Percentiles rank a stretch among this genome's conserved stretches.
phyloP scores from a whole-genome alignment of 2,888 invertebrate genomes.

The Spicauda simplicius region DNA sequence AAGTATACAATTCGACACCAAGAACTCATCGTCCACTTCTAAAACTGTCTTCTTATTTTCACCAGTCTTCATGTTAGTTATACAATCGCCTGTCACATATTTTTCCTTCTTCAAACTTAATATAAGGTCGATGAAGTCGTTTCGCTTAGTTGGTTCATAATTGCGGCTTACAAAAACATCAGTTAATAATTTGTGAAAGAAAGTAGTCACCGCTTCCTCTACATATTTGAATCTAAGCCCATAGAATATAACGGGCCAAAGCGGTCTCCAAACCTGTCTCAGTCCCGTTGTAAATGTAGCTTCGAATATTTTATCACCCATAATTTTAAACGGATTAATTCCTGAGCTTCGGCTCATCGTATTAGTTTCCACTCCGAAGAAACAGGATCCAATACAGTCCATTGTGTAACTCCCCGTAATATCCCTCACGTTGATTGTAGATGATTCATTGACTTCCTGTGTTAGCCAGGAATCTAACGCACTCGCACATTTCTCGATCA shows the following conservation, averaged over 20 bases:
- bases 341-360: slow-evolving; percentile 48
- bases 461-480: slow-evolving; percentile 55
- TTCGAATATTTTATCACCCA: slow-evolving; percentile 55
- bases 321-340: slow-evolving; percentile 51
- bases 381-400: slow-evolving; percentile 59
- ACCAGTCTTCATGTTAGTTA: slow-evolving; percentile 51
- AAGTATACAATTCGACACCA: slow-evolving; percentile 79
- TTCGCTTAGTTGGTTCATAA: slow-evolving; percentile 50
- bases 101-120: slow-evolving; percentile 51
- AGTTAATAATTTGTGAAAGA: slow-evolving; percentile 52
- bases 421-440: slow-evolving; percentile 48
- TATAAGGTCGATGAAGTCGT: slow-evolving; percentile 62
- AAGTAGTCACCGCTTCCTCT: slow-evolving; percentile 46
- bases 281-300: slow-evolving; percentile 46
- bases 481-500: slow-evolving; percentile 56
- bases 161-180: slow-evolving; percentile 52
- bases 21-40: slow-evolving; percentile 65
- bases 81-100: slow-evolving; percentile 54
- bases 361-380: slow-evolving; percentile 59
- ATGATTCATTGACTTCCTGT: slow-evolving; percentile 34
- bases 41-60: slow-evolving; percentile 47
- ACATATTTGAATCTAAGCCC: slow-evolving; percentile 51
- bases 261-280: slow-evolving; percentile 47
- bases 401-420: slow-evolving; percentile 59
- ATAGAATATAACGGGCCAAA: slow-evolving; percentile 63